Base-by-base conservation (phyloP, 2,888 invertebrate species). In the Tholera decimalis region DNA sequence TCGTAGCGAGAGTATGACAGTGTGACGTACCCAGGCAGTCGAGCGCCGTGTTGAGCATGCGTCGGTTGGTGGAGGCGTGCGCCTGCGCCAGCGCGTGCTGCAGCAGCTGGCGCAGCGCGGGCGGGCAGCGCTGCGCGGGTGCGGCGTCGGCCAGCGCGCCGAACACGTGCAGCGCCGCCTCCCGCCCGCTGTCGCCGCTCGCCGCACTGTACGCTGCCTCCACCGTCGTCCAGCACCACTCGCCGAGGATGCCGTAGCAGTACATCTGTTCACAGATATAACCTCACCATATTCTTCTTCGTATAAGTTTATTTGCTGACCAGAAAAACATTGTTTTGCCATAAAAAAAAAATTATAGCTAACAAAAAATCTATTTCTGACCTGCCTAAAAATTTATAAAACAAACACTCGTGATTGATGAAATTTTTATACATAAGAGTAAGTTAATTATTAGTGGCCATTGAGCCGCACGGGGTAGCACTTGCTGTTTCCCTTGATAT, bases 221-320 rank as follows among this genome's bases (percentile, higher is more conserved):
- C 75, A 98, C 96, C 59, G 97, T 96, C 69, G 97, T 95, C 79
- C 98, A 93, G 85, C 98, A 96, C 86, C 97, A 96, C 44, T 97
- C 96, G 73, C 97, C 97, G n/a, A 99, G 93, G 7, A 99, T 97
- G 82, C 97, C 97, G 92, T 97, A 98, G 90, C 98, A 98, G 90
- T 98, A 98, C 96, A 98, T 97, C 97, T 97, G 88, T 83, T 58
- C 11, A 35, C 43, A 46, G 2, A 33, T 18, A 24, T 11, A 11
- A 11, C 11, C 3, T 20, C 15, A 35, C 13, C n/a, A n/a, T n/a
- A 37, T 37, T 37, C n/a, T 37, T 2, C n/a, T 37, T 2, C 6
- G 15, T 37, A n/a, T n/a, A n/a, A n/a, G n/a, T n/a, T n/a, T n/a
- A n/a, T n/a, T n/a, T n/a, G n/a, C n/a, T n/a, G n/a, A n/a, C n/a